A percentile compares a stretch with the other conserved stretches of the same genome.
phyloP scores from a whole-genome alignment of 2,888 invertebrate genomes.

The Prosapia bicincta region DNA sequence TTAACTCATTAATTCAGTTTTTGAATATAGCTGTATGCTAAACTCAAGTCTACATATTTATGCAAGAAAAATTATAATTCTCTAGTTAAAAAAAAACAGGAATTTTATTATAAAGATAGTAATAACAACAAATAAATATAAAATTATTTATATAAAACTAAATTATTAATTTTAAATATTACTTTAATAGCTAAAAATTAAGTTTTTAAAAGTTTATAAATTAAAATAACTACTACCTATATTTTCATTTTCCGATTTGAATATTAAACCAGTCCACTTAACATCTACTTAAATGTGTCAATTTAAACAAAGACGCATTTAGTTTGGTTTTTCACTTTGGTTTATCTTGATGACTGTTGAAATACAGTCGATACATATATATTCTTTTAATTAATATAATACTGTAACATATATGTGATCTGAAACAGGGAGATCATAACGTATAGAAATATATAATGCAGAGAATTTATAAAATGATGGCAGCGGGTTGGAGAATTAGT shows the following conservation, averaged over 20 bases:
- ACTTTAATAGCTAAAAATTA: not conserved
- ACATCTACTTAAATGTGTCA: not conserved
- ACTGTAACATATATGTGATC: not conserved
- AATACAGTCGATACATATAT: not conserved
- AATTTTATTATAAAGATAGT: too few species aligned
- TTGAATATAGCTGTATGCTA: too few species aligned
- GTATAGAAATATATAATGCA: not conserved
- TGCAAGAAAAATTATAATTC: too few species aligned
- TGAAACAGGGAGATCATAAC: not conserved
- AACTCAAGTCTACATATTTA: too few species aligned
- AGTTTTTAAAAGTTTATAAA: not conserved
- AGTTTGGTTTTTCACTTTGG: not conserved
- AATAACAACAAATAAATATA: too few species aligned
- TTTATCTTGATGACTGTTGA: not conserved
- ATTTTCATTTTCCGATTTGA: not conserved
- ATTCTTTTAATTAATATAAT: not conserved
- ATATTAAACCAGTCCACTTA: not conserved
- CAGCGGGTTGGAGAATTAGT: too few species aligned
- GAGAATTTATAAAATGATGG: not conserved
- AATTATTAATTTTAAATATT: too few species aligned
- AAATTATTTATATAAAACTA: too few species aligned
- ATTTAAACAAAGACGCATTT: not conserved
- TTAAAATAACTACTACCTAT: constrained; percentile 4
- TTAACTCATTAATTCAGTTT: too few species aligned
- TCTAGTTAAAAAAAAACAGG: too few species aligned